A percentile compares a stretch with the other conserved stretches of the same genome.
Conservation (phyloP, 1,140 invertebrate genomes). For the Nephila pilipes region DNA sequence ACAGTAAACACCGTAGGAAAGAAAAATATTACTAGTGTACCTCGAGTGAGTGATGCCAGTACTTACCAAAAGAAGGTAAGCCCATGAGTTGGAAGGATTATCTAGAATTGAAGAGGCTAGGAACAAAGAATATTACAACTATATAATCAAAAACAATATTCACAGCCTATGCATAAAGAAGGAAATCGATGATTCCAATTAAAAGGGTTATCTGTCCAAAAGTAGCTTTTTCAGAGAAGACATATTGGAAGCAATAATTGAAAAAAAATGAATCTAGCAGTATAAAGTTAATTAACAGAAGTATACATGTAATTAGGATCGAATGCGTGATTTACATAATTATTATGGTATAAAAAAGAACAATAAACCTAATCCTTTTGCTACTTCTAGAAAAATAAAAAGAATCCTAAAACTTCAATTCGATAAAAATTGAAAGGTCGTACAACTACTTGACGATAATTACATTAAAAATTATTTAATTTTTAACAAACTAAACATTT, state of each 20-base stretch:
- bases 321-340: background rate
- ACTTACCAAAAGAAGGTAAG: no score
- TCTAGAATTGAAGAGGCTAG: no score
- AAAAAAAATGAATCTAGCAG: background rate
- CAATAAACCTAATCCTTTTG: background rate
- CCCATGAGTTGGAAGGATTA: no score
- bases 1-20: no score
- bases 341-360: background rate
- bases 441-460: background rate
- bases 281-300: background rate
- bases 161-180: background rate
- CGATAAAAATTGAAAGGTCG: slow-evolving; percentile 14
- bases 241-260: background rate
- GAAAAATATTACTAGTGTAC: no score
- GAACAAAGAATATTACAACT: background rate
- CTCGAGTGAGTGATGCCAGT: no score
- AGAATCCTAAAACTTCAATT: background rate
- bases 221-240: background rate
- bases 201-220: background rate
- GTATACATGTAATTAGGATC: background rate
- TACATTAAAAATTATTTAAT: slow-evolving; percentile 26
- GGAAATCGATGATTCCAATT: background rate
- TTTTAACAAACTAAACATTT: slow-evolving; percentile 16
- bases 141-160: background rate
- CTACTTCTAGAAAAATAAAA: background rate